Base-by-base conservation (phyloP, 2,113 vertebrate genomes). In the Sander lucioperca region DNA sequence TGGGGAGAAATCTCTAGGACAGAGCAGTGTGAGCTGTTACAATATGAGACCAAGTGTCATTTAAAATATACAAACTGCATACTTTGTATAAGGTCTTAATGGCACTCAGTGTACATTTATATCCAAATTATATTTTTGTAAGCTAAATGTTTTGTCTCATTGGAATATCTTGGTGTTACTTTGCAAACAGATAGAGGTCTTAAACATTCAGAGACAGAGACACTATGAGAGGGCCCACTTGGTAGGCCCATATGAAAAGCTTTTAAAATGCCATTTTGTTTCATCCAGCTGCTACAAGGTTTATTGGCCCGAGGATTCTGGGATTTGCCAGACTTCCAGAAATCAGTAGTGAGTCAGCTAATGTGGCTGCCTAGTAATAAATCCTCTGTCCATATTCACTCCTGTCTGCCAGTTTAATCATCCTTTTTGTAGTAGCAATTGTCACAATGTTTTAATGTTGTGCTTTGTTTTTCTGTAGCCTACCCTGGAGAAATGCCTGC, bases 301-400 rank as follows among this genome's bases (percentile, higher is more conserved):
- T 92, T 92, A 83, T 85, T 87, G 88, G 85, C 82, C 71, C 56
- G 88, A 66, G 72, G 65, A 72, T 71, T 74, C 61, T 57, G 72
- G 76, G 71, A 80, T 63, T 77, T 88, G 88, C 80, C 88, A 90
- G 80, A 80, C 84, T 76, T 84, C 74, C 82, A 83, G 70, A 82
- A 87, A 64, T 88, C 81, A 73, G 77, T 59, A 77, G 85, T 93
- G 92, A 91, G 86, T 92, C 91, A 93, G 86, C 89, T 86, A 79
- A 77, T 80, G 72, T 75, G 73, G 73, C 76, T 77, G 82, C 71
- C 45, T 74, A 47, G 61, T 88, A 79, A 84, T 87, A 91, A 91
- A 87, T 86, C 67, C 80, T 64, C 48, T 19, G 25, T 80, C 78
- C 62, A 79, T 75, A 75, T 76, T 83, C 76, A 67, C 33, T 62